Percentiles rank a stretch among this genome's conserved stretches.
Evolutionary conservation across 2,888 invertebrate genomes (phyloP).

Genomic region (Imbricaverruca yamaguchii): DNA sequence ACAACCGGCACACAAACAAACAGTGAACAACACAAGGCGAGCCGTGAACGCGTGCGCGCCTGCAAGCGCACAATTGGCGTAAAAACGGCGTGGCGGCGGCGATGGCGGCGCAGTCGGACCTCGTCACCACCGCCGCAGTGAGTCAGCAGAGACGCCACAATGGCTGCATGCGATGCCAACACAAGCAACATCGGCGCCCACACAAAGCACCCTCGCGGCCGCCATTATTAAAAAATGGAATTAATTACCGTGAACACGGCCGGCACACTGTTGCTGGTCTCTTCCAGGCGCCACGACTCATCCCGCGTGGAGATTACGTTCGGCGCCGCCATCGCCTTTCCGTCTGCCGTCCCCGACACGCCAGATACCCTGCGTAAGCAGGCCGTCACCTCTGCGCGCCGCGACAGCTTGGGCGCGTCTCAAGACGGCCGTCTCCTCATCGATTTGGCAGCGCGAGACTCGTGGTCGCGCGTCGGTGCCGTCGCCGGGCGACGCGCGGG

Average conservation of each 20-base stretch:
- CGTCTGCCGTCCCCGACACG: too few relatives aligned
- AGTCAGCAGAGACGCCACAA: not conserved
- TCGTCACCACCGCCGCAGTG: not conserved
- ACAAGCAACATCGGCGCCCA: not conserved
- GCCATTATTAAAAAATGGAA: not conserved
- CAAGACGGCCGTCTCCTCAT: not conserved
- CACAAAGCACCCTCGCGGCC: not conserved
- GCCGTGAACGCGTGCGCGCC: not conserved
- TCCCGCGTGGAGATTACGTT: too few relatives aligned
- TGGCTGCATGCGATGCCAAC: not conserved
- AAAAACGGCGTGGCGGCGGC: not conserved
- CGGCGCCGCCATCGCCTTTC: too few relatives aligned
- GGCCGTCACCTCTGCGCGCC: too few relatives aligned
- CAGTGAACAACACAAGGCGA: not conserved
- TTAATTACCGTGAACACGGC: constrained; percentile 2
- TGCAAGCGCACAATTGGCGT: too few relatives aligned
- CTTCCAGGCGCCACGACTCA: not conserved
- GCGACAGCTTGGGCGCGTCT: too few relatives aligned
- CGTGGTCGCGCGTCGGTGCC: not conserved
- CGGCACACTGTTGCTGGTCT: not conserved
- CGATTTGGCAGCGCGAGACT: not conserved
- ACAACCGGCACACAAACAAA: not conserved
- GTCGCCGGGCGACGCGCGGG: not conserved
- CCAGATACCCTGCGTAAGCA: too few relatives aligned
- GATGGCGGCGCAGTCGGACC: not conserved